Conservation (phyloP, 2,888 invertebrate species). For the Bombylius major region DNA sequence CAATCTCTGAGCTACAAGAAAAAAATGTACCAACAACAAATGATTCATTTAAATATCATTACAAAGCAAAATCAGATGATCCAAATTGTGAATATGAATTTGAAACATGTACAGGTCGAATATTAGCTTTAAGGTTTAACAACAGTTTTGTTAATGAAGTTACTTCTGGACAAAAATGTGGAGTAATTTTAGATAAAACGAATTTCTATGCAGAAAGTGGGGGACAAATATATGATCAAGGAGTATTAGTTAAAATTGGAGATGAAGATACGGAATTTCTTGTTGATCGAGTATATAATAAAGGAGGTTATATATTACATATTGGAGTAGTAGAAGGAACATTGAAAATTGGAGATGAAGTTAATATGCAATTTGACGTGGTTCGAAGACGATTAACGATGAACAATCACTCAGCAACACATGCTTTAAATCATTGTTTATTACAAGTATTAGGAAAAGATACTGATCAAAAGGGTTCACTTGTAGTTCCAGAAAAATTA, state of each 20-base stretch:
- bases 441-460: slow-evolving; percentile 80
- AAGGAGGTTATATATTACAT: slow-evolving; percentile 92
- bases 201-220: slow-evolving; percentile 99
- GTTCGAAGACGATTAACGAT: slow-evolving; percentile 81
- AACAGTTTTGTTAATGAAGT: slow-evolving; percentile 79
- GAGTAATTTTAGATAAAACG: slow-evolving; percentile 79
- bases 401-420: slow-evolving; percentile 98
- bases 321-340: slow-evolving; percentile 79
- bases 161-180: slow-evolving; percentile 76
- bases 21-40: slow-evolving; percentile 67
- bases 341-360: slow-evolving; percentile 71
- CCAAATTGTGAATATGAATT: slow-evolving; percentile 66
- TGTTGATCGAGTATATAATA: slow-evolving; percentile 85
- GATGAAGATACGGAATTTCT: slow-evolving; percentile 84
- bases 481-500: slow-evolving; percentile 93
- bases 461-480: slow-evolving; percentile 90
- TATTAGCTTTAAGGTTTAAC: slow-evolving; percentile 67
- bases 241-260: slow-evolving; percentile 68
- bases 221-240: slow-evolving; percentile 95
- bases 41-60: slow-evolving; percentile 86
- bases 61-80: slow-evolving; percentile 50
- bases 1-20: slow-evolving; percentile 79
- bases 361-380: slow-evolving; percentile 70
- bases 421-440: slow-evolving; percentile 88
- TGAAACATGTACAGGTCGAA: slow-evolving; percentile 54